These are phyloP conservation scores for Standfussiana lucernea DNA, from an alignment of 2,888 invertebrate genomes.

Conservation along the genomic window DNA sequence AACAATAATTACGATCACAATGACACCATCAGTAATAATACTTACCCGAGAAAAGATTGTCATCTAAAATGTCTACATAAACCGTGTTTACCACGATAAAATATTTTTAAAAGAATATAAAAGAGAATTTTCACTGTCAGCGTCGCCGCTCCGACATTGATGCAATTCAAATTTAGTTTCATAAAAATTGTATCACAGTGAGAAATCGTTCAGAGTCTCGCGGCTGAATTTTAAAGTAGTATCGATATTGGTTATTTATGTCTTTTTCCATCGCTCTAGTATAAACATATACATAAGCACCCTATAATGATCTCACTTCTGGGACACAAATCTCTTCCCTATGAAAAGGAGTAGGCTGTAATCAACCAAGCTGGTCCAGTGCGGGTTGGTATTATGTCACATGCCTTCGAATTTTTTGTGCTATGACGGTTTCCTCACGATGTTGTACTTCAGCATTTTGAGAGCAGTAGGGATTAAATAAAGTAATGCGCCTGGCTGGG, in stretches of 20 bases:
- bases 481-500: background rate
- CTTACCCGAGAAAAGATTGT: background rate
- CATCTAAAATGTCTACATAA: background rate
- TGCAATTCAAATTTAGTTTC: constrained; percentile 61
- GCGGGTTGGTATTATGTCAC: background rate
- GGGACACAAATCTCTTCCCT: background rate
- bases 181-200: constrained; percentile 53
- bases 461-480: background rate
- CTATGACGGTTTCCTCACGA: background rate
- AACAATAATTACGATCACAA: background rate
- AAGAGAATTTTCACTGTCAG: constrained; percentile 29
- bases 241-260: constrained; percentile 38
- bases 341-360: background rate
- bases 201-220: constrained; percentile 50
- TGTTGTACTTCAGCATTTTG: background rate
- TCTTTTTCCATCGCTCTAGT: background rate
- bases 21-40: background rate
- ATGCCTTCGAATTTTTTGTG: background rate
- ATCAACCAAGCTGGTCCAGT: background rate
- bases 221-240: constrained; percentile 42
- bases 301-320: background rate
- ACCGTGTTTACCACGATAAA: constrained; percentile 6
- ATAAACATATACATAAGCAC: background rate
- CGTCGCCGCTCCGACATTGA: constrained; percentile 33
- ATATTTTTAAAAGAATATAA: constrained; percentile 45